Evolutionary conservation across 2,888 invertebrate species (phyloP).

Genomic region (Deilephila porcellus): DNA sequence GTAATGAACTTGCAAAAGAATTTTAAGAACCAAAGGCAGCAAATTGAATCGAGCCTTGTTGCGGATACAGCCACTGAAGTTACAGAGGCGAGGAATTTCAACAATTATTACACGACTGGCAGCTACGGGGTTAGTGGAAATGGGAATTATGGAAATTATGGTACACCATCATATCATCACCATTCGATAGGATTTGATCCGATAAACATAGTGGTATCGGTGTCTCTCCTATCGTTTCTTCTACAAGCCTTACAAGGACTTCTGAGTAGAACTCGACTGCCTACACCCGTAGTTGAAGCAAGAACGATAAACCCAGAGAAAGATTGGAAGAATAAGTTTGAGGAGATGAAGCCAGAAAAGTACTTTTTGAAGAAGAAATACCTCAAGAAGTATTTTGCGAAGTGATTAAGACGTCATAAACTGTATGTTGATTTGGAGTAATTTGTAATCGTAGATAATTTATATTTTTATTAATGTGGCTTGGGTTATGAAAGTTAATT

Average conservation of each 20-base stretch:
- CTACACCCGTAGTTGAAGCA: conserved; percentile 74
- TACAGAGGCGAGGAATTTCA: conserved; percentile 63
- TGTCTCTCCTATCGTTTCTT: conserved; percentile 77
- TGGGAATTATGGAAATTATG: conserved; percentile 66
- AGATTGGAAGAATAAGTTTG: conserved; percentile 63
- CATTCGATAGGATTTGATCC: conserved; percentile 83
- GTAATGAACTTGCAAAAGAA: conserved; percentile 35
- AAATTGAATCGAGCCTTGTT: conserved; percentile 62
- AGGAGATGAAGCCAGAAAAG: conserved; percentile 56
- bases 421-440: not conserved
- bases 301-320: conserved; percentile 57
- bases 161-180: conserved; percentile 70
- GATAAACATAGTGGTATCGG: conserved; percentile 77
- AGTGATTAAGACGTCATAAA: conserved; percentile 35
- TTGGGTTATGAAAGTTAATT: too few relatives aligned
- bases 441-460: too few relatives aligned
- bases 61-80: conserved; percentile 43
- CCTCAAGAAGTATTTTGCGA: conserved; percentile 56
- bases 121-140: conserved; percentile 68
- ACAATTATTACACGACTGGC: conserved; percentile 62
- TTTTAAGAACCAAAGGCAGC: conserved; percentile 37
- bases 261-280: conserved; percentile 64
- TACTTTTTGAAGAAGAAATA: conserved; percentile 64
- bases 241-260: conserved; percentile 78
- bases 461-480: too few relatives aligned